Evolutionary conservation across 2,113 vertebrate genomes (phyloP).

Genomic region (Scartelaos histophorus): DNA sequence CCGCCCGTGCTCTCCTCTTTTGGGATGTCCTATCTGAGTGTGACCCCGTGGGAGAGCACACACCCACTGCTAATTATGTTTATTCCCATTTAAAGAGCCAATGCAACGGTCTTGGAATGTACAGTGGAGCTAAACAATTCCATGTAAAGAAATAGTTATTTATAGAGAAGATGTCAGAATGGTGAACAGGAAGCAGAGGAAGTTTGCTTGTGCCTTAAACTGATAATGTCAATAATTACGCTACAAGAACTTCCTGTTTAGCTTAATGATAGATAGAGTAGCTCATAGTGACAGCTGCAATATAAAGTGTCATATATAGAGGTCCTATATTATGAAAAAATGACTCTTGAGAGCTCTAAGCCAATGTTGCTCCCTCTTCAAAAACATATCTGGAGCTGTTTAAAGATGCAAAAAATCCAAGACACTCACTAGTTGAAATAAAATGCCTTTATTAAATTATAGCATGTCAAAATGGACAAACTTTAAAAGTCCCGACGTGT

Average conservation of each 20-base stretch:
- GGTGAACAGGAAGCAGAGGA: slow-evolving; percentile 3
- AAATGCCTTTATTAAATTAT: too few relatives aligned
- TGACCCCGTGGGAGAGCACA: slow-evolving; percentile 46
- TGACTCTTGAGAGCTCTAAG: too few relatives aligned
- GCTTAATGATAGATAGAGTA: neutral
- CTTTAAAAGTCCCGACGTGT: too few relatives aligned
- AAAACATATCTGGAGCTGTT: too few relatives aligned
- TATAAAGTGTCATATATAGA: neutral
- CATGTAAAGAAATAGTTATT: neutral
- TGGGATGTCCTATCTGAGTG: slow-evolving; percentile 55
- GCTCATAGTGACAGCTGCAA: neutral
- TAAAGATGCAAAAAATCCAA: too few relatives aligned
- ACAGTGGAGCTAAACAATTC: neutral
- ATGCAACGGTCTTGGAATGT: neutral
- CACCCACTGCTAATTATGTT: slow-evolving; percentile 59
- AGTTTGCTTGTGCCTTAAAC: neutral
- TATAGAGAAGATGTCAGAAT: neutral
- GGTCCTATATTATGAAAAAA: too few relatives aligned
- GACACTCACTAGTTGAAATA: too few relatives aligned
- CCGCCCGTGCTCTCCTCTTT: slow-evolving; percentile 40
- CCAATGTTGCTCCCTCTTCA: neutral
- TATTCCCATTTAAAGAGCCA: slow-evolving; percentile 27
- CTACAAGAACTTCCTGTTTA: neutral
- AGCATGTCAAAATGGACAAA: too few relatives aligned
- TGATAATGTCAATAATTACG: slow-evolving; percentile 2